Base-by-base conservation (phyloP, 2,888 invertebrate genomes). In the Cephus spinipes region DNA sequence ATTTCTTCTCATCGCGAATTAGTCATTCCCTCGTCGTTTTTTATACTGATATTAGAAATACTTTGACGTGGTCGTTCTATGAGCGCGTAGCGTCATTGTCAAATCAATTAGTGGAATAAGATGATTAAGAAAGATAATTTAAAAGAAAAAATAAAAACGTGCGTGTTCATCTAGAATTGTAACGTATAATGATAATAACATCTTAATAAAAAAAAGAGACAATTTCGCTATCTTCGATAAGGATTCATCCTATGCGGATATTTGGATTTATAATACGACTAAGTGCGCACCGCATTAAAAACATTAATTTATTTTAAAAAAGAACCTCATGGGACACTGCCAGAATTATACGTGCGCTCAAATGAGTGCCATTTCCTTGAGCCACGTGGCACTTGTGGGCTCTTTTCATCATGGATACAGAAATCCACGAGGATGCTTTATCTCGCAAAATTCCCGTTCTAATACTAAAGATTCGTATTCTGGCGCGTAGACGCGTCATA, bases 111-210 rank as follows among this genome's bases (percentile, higher is more conserved):
- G 82, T 84, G 84, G 81, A 71, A 40, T 73, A 75, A 68, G 40
- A 77, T 68, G 68, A 76, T 74, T 73, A 76, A 75, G 23, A 78
- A 75, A n/a, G 34, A 68, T 75, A 77, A 75, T 77, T 80, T 77
- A 76, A 83, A 80, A 79, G 33, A 75, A 77, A 73, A 76, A 77
- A 9, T 55, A 55, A 84, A 82, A 79, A 79, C 76, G 77, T 87
- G 84, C 86, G 88, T 88, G 88, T 89, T 88, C 87, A 88, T 84
- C 84, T 88, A 89, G 87, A 79, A 84, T 87, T 85, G 79, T 88
- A 88, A 85, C 79, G 79, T 84, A 80, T 82, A 81, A 74, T n/a
- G 11, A 74, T 74, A 74, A 12, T 23, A 71, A 71, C 71, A 30
- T 12, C 71, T 31, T 32, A 31, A 33, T 33, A 33, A 31, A 69